Evolutionary conservation across 2,797 vertebrate species (phyloP), one percentile per base, ranked within the genome.

Genomic region (Alectoris magna): DNA sequence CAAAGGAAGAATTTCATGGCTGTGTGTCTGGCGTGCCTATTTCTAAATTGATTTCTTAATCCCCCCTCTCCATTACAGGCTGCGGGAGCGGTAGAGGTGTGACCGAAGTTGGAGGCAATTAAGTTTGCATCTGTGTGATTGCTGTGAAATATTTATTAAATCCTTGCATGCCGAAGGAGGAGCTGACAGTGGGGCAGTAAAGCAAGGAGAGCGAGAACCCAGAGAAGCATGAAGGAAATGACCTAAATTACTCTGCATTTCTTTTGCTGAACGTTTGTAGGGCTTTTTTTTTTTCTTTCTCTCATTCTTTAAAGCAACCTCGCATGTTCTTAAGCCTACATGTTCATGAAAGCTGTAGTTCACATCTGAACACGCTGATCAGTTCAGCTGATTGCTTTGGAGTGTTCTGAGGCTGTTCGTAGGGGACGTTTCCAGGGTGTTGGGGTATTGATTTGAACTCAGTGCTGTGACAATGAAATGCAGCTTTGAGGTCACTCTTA

Each of bases 221-320:
- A n/a, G 77, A 79, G 60, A 83, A 82, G 74, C 34, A 39, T 53
- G 74, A 88, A 79, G 62, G 49, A 80, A 92, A 18, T 75, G 78
- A 94, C 90, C 91, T 95, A 60, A 80, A 85, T 96, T 91, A 84
- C 78, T 90, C 38, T 59, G 46, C 7, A 2, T 80, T 87, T 94
- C 36, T 85, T 24, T 36, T 51, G 59, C 44, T 77, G 87, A 85
- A 51, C 19, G 1, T 83, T 91, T 94, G 71, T 49, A 66, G 80
- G 27, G 3, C 6, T 10, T 10, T 12, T 23, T 49, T 21, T 14
- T 59, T 85, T 58, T 72, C 85, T 66, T 12, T n/a, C 85, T 66
- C 8, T n/a, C 19, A 21, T 56, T n/a, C n/a, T 56, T 56, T 56
- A 56, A 92, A 90, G 62, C 76, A 89, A 56, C 49, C 23, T 89